Percentiles rank a stretch among this genome's conserved stretches.
Evolutionary conservation across 2,113 vertebrate species (phyloP).

Genomic region (Daboia siamensis): DNA sequence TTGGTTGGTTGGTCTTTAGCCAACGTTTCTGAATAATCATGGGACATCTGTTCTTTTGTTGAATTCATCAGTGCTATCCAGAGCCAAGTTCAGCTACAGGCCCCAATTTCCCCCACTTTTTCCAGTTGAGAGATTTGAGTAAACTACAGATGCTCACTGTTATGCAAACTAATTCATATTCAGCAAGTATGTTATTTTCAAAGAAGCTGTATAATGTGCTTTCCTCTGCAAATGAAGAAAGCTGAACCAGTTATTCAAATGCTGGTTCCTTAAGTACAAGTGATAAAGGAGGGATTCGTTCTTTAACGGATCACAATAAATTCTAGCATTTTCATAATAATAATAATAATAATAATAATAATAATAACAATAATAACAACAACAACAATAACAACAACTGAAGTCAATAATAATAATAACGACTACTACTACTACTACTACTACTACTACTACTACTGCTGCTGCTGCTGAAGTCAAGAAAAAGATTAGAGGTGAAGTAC

Average conservation of each 20-base stretch:
- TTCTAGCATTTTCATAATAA: neutral
- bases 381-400: neutral
- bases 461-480: neutral
- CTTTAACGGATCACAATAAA: neutral
- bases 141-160: conserved; percentile 63
- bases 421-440: neutral
- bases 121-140: conserved; percentile 49
- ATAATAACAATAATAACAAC: too few relatives aligned
- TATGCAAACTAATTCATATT: conserved; percentile 61
- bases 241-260: conserved; percentile 11
- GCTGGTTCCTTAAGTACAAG: conserved; percentile 7
- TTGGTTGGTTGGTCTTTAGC: neutral
- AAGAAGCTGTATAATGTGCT: conserved; percentile 47
- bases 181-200: conserved; percentile 60
- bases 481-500: neutral
- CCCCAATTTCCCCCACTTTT: conserved; percentile 18
- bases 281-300: neutral
- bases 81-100: conserved; percentile 34
- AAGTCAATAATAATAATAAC: neutral
- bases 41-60: conserved; percentile 25
- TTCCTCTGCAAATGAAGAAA: conserved; percentile 15
- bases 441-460: neutral
- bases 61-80: neutral
- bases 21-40: neutral
- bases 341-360: too few relatives aligned